Conservation (phyloP, 2,888 invertebrate genomes). For the Rotaria socialis region DNA sequence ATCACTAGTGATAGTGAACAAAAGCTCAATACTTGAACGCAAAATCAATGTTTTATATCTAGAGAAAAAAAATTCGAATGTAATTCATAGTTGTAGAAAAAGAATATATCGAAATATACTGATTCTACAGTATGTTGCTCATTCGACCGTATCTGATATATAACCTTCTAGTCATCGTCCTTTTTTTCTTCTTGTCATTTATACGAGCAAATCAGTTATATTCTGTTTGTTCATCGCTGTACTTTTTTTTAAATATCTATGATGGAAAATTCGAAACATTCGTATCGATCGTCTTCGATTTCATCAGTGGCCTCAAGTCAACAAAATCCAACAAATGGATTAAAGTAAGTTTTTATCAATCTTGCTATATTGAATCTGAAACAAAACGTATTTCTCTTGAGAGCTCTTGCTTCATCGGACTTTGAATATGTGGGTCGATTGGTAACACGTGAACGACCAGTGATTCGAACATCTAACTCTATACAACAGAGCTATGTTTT, state of each 20-base stretch:
- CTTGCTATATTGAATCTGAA: not conserved
- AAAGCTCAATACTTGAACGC: not conserved
- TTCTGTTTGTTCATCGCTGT: not conserved
- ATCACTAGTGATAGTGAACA: not conserved
- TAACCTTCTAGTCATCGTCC: not conserved
- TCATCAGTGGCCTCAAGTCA: not conserved
- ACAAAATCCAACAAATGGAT: not conserved
- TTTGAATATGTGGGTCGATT: conserved; percentile 20
- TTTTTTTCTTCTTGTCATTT: not conserved
- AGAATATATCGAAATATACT: not conserved
- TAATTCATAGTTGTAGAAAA: not conserved
- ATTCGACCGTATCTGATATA: not conserved
- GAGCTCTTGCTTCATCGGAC: not conserved
- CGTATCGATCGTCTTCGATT: not conserved
- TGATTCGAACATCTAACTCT: not conserved
- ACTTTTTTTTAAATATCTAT: not conserved
- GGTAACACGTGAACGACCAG: not conserved
- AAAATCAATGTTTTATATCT: not conserved
- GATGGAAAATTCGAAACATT: not conserved
- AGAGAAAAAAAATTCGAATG: not conserved
- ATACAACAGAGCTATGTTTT: not conserved
- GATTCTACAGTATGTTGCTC: not conserved
- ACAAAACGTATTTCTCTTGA: not conserved
- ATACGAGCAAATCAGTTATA: not conserved
- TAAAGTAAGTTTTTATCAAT: not conserved